These are phyloP conservation scores for Callyntrura sp. DNA, from an alignment of 2,888 invertebrate species.

Conservation along the genomic window DNA sequence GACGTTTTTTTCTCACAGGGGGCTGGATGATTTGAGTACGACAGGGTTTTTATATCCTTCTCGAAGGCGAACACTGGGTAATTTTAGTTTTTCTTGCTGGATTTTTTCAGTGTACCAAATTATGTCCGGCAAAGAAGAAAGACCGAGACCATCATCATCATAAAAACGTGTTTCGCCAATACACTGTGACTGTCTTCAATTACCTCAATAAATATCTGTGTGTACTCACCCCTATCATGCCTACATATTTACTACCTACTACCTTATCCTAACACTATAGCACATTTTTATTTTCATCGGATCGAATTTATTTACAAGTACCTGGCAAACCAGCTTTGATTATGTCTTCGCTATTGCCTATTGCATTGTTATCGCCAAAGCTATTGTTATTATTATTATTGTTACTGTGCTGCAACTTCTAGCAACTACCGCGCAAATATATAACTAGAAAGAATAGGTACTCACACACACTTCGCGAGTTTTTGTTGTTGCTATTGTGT, in stretches of 20 bases:
- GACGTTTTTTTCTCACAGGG: conserved; percentile 5
- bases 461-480: background rate
- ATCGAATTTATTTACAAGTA: conserved; percentile 54
- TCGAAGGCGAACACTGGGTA: conserved; percentile 21
- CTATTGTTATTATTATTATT: conserved; percentile 28
- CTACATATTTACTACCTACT: no score
- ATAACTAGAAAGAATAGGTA: no score
- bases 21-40: background rate
- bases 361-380: conserved; percentile 29
- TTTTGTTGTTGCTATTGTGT: background rate
- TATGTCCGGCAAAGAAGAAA: background rate
- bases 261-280: no score
- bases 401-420: background rate
- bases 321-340: conserved; percentile 63
- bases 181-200: background rate
- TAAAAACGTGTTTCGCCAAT: conserved; percentile 20
- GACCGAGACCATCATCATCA: background rate
- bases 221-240: background rate
- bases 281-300: no score
- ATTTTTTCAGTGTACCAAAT: conserved; percentile 4
- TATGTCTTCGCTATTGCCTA: conserved; percentile 40
- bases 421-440: no score
- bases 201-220: background rate
- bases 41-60: background rate
- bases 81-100: conserved; percentile 46